Evolutionary conservation across 2,797 vertebrate genomes (phyloP).

Genomic region (Rhynchotus rufescens): DNA sequence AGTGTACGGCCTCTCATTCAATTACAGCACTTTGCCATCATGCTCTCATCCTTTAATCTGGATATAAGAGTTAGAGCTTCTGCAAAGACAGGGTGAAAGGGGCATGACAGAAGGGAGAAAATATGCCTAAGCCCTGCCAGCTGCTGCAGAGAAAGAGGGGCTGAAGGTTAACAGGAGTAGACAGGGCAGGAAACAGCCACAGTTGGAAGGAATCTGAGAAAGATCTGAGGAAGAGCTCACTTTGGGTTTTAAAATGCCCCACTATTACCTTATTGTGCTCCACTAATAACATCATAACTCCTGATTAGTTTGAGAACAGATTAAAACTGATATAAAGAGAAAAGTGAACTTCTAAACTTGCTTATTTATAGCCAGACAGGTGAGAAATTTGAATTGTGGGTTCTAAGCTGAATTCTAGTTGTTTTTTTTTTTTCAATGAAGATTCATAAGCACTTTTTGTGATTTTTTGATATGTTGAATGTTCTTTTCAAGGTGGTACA

Average conservation of each 20-base stretch:
- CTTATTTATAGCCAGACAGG: neutral
- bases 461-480: neutral
- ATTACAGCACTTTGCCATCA: neutral
- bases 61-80: neutral
- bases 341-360: neutral
- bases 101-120: conserved; percentile 29
- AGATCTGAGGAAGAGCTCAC: neutral
- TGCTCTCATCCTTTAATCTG: conserved; percentile 6
- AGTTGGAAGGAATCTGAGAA: conserved; percentile 35
- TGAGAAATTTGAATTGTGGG: neutral
- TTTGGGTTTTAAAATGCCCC: conserved; percentile 18
- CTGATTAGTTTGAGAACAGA: neutral
- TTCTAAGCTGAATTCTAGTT: neutral
- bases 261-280: neutral
- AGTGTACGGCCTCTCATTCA: neutral
- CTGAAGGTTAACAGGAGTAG: conserved; percentile 39
- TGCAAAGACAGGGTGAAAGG: conserved; percentile 31
- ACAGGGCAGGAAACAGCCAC: conserved; percentile 37
- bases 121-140: conserved; percentile 33
- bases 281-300: neutral
- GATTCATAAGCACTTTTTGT: neutral
- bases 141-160: conserved; percentile 5
- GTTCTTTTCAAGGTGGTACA: neutral
- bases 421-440: neutral
- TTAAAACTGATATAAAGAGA: neutral